A percentile compares a stretch with the other conserved stretches of the same genome.
Evolutionary conservation across 2,888 invertebrate genomes (phyloP).

Genomic region (Eurytoma californica): DNA sequence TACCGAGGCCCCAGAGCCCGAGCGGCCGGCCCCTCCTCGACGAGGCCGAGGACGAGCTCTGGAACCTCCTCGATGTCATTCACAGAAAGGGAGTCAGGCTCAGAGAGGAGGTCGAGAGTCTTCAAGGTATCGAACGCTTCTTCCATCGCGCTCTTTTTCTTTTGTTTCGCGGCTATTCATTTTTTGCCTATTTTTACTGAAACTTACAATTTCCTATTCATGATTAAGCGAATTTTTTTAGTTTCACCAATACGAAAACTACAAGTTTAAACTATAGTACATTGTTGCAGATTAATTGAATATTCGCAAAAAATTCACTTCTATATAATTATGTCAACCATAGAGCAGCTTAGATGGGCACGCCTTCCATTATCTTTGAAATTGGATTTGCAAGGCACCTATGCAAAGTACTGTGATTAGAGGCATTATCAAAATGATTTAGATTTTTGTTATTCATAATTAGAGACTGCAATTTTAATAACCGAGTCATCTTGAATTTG

Average conservation of each 20-base stretch:
- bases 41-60: constrained; percentile 87
- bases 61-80: constrained; percentile 91
- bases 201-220: no score
- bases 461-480: not conserved
- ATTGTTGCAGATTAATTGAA: constrained; percentile 31
- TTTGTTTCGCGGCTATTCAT: not conserved
- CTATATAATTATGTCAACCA: constrained; percentile 25
- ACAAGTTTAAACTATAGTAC: constrained; percentile 14
- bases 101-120: constrained; percentile 82
- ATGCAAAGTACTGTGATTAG: not conserved
- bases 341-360: not conserved
- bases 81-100: constrained; percentile 85
- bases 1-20: constrained; percentile 71
- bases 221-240: not conserved
- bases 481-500: no score
- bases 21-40: constrained; percentile 70
- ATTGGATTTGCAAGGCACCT: constrained; percentile 29
- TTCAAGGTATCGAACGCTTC: constrained; percentile 77
- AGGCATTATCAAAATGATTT: constrained; percentile 15
- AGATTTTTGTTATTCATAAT: not conserved
- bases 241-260: constrained; percentile 19
- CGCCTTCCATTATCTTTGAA: constrained; percentile 6
- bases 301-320: constrained; percentile 13
- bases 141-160: not conserved
- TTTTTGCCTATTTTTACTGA: not conserved